A percentile compares a stretch with the other conserved stretches of the same genome.
These are phyloP conservation scores for Myrmecobius fasciatus DNA, from an alignment of 2,113 vertebrate species.

Conservation along the genomic window DNA sequence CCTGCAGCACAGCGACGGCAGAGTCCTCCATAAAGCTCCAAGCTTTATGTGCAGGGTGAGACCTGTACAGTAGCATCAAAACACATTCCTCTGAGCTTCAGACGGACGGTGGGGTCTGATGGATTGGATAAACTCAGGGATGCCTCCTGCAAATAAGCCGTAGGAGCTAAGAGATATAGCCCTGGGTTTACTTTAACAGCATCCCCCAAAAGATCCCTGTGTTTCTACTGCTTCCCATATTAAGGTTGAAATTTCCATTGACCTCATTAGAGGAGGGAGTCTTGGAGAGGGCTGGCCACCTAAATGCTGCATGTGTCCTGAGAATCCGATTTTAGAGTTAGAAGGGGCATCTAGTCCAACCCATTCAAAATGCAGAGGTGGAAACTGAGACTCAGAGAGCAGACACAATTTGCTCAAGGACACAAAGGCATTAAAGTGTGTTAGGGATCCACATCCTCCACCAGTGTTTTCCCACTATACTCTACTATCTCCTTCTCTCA, in stretches of 20 bases:
- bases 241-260: not conserved
- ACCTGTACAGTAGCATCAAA: constrained; percentile 43
- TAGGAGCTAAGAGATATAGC: not conserved
- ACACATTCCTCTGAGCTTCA: constrained; percentile 35
- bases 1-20: constrained; percentile 35
- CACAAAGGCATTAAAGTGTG: not conserved
- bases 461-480: not conserved
- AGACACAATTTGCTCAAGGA: not conserved
- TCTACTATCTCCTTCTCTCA: not conserved
- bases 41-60: constrained; percentile 27
- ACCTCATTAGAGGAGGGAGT: not conserved
- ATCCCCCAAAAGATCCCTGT: constrained; percentile 57
- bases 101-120: constrained; percentile 49
- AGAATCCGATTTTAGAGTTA: not conserved
- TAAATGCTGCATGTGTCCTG: not conserved
- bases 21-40: not conserved
- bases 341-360: not conserved
- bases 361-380: not conserved
- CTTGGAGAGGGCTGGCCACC: not conserved
- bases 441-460: not conserved
- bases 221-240: constrained; percentile 8
- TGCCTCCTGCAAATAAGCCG: constrained; percentile 48
- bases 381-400: not conserved
- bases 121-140: constrained; percentile 47
- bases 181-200: not conserved